Conservation (phyloP, 1,140 invertebrate species). For the Ericerus pela region DNA sequence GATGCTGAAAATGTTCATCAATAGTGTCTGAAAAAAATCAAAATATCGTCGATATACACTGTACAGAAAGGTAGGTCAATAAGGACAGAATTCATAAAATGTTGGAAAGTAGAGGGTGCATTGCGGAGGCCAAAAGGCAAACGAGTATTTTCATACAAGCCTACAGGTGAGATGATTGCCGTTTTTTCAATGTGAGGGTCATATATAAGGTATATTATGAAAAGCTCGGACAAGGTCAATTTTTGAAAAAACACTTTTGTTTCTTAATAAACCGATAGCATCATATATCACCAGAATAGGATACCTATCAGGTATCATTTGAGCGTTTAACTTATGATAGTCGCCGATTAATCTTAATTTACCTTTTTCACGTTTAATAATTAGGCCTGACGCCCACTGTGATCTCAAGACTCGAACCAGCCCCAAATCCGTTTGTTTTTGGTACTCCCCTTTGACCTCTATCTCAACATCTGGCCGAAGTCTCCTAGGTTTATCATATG, state of each 20-base stretch:
- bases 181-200: slow-evolving; percentile 32
- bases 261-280: slow-evolving; percentile 31
- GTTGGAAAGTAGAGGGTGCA: slow-evolving; percentile 31
- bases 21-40: slow-evolving; percentile 13
- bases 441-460: too few species aligned
- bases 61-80: not conserved
- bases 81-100: not conserved
- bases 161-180: slow-evolving; percentile 30
- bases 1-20: slow-evolving; percentile 15
- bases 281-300: slow-evolving; percentile 37
- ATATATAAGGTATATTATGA: slow-evolving; percentile 34
- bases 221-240: slow-evolving; percentile 37
- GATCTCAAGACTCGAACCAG: too few species aligned
- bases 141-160: slow-evolving; percentile 26
- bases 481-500: too few species aligned
- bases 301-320: slow-evolving; percentile 29
- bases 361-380: too few species aligned
- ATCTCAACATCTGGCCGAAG: too few species aligned
- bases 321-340: slow-evolving; percentile 28
- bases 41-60: slow-evolving; percentile 17
- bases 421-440: too few species aligned
- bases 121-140: slow-evolving; percentile 31
- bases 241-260: slow-evolving; percentile 31
- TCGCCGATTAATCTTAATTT: too few species aligned
- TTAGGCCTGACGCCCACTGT: too few species aligned